phyloP scores from a whole-genome alignment of 1,140 invertebrate genomes.

The Drusus annulatus region DNA sequence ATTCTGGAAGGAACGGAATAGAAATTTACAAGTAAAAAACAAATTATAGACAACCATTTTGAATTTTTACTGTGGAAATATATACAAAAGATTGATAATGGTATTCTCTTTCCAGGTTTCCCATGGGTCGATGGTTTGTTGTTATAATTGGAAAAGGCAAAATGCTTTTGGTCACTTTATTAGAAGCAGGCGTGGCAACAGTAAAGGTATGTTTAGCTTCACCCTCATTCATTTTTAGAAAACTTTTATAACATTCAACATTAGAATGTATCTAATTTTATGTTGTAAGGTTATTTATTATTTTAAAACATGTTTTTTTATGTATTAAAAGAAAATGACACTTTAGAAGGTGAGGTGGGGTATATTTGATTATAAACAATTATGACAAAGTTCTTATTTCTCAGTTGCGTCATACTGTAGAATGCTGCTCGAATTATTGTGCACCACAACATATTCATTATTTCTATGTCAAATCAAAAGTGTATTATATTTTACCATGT shows the following conservation, averaged over 20 bases:
- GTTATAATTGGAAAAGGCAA: slow-evolving; percentile 81
- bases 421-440: neutral
- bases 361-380: neutral
- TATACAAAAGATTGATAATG: neutral
- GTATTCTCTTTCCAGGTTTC: slow-evolving; percentile 35
- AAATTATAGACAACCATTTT: neutral
- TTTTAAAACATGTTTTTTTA: no score
- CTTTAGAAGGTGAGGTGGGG: neutral
- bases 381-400: neutral
- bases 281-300: neutral
- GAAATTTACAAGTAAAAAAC: slow-evolving; percentile 64
- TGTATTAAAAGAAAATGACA: neutral
- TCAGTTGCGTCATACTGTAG: no score
- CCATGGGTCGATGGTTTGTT: slow-evolving; percentile 70
- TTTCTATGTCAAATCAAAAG: no score
- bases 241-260: no score
- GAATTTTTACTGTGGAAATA: neutral
- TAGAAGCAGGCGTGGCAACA: slow-evolving; percentile 77
- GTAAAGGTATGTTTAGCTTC: slow-evolving; percentile 45
- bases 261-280: no score
- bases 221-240: no score
- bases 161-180: slow-evolving; percentile 79
- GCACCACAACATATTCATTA: no score
- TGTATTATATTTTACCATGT: no score
- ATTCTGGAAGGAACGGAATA: slow-evolving; percentile 50